Base-by-base conservation (phyloP, 2,888 invertebrate species). In the Sialis lutaria region DNA sequence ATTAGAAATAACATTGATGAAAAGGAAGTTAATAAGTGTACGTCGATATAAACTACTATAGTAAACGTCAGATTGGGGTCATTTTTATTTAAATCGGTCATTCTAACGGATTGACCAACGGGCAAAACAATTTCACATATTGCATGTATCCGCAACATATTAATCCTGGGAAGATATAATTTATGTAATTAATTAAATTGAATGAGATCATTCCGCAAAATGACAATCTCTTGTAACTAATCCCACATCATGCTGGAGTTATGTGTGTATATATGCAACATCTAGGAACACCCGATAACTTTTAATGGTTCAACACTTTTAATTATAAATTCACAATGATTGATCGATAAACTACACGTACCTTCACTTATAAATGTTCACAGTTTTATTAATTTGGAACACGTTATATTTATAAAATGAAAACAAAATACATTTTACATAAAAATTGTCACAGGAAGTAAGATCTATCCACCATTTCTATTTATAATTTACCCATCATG, bases 11-110 rank as follows among this genome's bases (percentile, higher is more conserved):
- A 41, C 41, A 41, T 41, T 41, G 6, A n/a, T 41, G 41, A 22
- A 22, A 22, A 22, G 22, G 22, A 22, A 22, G 22, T 22, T 22
- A 22, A n/a, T 35, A 35, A n/a, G 40, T 7, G n/a, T 10, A 8
- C 13, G 40, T 35, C 30, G 31, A 31, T 13, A 31, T 30, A 22
- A 45, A 45, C 13, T 13, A 30, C 32, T 30, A 45, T 22, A 41
- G 40, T 46, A 58, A 60, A 58, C 57, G 57, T 56, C 56, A 57
- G 52, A 63, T 62, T 62, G 60, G 62, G 69, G 68, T 69, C 69
- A 69, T 68, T 68, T 68, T 68, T 66, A 40, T 6, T 35, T 42
- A 47, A 13, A 42, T 9, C 33, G 22, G 31, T 34, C 12, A 42
- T 31, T 12, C 22, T 41, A 22, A 47, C 13, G 12, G 6, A 40